Evolutionary conservation across 2,888 invertebrate species (phyloP), one percentile per base, ranked within the genome.

Genomic region (Dione juno): DNA sequence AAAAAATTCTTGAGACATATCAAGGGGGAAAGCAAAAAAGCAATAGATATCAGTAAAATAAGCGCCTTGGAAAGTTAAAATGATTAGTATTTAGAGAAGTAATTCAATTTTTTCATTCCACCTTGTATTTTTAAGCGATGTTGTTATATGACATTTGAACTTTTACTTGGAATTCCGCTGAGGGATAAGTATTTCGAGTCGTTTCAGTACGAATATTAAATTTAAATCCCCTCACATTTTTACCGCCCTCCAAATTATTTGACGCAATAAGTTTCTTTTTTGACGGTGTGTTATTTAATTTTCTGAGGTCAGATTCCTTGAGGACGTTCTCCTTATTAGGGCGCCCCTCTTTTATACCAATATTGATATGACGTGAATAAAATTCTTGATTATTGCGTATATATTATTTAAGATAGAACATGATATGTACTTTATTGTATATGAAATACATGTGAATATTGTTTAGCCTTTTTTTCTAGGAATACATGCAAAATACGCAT

Each of bases 171-270:
- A 84, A 80, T 81, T 67, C 71, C 71, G 87, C 88, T 88, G 81
- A 81, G 90, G 90, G 85, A 90, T 88, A 28, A 28, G 28, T 28
- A 84, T 87, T 90, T 87, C 87, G 87, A 88, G 89, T 88, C 87
- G 87, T 90, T 90, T 79, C 85, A 82, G 87, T 87, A 88, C 85
- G 86, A 86, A 92, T 92, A 92, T 93, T 92, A 92, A 93, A 92
- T 93, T 93, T 90, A 88, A 90, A 88, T 89, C 90, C 93, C 92
- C 92, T 86, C 84, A 82, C 84, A 83, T 89, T 92, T 90, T 90
- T 90, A 79, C 88, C 87, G 85, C 90, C 91, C 91, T 88, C 81
- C 81, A 75, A 88, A 90, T 92, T 88, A 88, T 88, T 85, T 84
- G 85, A 82, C 81, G 82, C 85, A 83, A 85, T 84, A 84, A 87